Percentiles rank a stretch among this genome's conserved stretches.
phyloP scores from a whole-genome alignment of 2,797 vertebrate species.

The Darevskia mixta region DNA sequence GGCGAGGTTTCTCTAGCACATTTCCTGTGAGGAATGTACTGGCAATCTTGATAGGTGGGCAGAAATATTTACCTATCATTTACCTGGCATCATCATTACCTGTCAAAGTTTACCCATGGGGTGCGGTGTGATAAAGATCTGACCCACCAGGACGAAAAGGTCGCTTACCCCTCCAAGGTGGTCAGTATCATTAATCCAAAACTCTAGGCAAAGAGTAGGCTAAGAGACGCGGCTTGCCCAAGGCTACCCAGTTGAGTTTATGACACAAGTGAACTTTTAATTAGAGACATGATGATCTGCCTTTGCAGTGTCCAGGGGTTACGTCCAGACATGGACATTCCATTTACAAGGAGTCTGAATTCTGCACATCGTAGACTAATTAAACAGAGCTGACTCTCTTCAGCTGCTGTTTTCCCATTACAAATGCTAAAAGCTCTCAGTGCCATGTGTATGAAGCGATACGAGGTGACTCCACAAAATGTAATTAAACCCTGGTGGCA shows the following conservation, averaged over 20 bases:
- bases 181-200: neutral
- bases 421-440: constrained; percentile 39
- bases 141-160: no score
- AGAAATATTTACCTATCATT: no score
- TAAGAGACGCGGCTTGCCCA: neutral
- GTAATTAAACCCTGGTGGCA: constrained; percentile 46
- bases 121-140: no score
- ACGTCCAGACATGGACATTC: neutral
- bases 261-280: constrained; percentile 15
- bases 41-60: no score
- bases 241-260: neutral
- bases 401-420: constrained; percentile 42
- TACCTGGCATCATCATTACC: no score
- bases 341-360: neutral
- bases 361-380: constrained; percentile 44
- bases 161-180: no score
- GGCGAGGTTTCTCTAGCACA: no score
- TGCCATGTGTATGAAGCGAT: neutral
- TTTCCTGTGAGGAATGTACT: no score
- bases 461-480: constrained; percentile 38
- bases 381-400: constrained; percentile 11
- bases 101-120: no score
- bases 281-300: neutral
- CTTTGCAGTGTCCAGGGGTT: neutral
- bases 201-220: neutral